phyloP scores from a whole-genome alignment of 2,888 invertebrate species.

The Seira musarum region DNA sequence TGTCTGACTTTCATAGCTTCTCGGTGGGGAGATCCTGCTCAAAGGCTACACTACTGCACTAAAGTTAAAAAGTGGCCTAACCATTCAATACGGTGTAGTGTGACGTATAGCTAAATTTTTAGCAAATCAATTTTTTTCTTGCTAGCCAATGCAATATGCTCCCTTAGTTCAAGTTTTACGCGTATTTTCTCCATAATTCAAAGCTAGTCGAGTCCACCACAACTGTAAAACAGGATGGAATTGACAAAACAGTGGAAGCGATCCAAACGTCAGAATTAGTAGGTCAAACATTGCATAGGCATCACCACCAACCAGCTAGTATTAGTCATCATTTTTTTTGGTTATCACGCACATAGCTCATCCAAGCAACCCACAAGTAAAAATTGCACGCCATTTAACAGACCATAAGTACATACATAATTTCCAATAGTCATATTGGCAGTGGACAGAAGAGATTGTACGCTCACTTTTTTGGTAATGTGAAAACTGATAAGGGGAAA shows the following conservation, averaged over 20 bases:
- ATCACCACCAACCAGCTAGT: background rate
- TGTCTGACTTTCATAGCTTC: background rate
- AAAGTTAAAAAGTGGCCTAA: background rate
- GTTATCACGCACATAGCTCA: constrained; percentile 7
- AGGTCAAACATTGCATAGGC: background rate
- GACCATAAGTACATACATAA: background rate
- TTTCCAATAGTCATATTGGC: background rate
- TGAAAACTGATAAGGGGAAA: background rate
- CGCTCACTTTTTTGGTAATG: background rate
- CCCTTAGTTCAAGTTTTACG: no score
- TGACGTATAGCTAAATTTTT: background rate
- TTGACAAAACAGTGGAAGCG: constrained; percentile 2
- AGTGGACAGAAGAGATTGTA: background rate
- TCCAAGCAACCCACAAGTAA: constrained; percentile 3
- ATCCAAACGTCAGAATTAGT: background rate
- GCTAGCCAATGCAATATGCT: background rate
- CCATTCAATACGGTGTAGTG: background rate
- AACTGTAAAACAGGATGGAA: background rate
- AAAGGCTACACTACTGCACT: background rate
- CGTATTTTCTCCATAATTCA: background rate
- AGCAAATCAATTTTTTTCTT: background rate
- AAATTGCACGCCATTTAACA: background rate
- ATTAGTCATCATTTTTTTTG: constrained; percentile 3
- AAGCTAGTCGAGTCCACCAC: background rate
- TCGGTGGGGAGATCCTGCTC: background rate